Evolutionary conservation across 2,797 vertebrate genomes (phyloP).

Genomic region (Forpus xanthops): DNA sequence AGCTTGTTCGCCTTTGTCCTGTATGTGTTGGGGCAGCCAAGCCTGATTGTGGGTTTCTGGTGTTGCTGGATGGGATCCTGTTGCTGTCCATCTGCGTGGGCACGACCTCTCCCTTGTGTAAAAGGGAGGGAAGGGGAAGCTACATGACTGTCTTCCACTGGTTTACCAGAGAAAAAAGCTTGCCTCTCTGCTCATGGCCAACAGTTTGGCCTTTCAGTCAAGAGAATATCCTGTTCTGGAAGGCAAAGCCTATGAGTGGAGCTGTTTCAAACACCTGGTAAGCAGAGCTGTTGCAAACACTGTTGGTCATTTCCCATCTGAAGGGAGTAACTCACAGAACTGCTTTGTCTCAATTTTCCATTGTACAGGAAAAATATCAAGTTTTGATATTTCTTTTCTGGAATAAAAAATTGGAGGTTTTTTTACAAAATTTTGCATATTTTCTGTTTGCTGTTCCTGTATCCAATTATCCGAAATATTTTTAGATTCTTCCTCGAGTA

Average conservation of each 20-base stretch:
- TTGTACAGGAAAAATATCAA: not conserved
- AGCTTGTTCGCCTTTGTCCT: conserved; percentile 45
- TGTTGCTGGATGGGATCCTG: not conserved
- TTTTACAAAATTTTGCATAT: not conserved
- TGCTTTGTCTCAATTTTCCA: not conserved
- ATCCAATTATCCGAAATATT: not conserved
- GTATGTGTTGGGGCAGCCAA: not conserved
- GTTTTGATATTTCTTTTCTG: not conserved
- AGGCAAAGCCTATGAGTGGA: not conserved
- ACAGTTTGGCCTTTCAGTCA: not conserved
- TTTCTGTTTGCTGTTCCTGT: not conserved
- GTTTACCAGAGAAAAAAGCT: not conserved
- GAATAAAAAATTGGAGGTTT: not conserved
- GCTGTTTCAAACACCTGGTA: not conserved
- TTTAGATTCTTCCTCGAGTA: conserved; percentile 10
- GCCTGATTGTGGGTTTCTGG: not conserved
- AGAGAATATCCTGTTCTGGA: not conserved
- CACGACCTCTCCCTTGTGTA: not conserved
- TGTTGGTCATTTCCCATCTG: not conserved
- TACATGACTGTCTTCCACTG: fast-evolving
- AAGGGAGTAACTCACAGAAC: not conserved
- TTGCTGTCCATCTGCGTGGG: not conserved
- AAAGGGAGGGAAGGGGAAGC: not conserved
- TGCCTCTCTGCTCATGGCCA: not conserved
- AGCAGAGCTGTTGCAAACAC: not conserved